Percentiles rank a stretch among this genome's conserved stretches.
Evolutionary conservation across 1,140 invertebrate species (phyloP).

Genomic region (Heliconius melpomene): DNA sequence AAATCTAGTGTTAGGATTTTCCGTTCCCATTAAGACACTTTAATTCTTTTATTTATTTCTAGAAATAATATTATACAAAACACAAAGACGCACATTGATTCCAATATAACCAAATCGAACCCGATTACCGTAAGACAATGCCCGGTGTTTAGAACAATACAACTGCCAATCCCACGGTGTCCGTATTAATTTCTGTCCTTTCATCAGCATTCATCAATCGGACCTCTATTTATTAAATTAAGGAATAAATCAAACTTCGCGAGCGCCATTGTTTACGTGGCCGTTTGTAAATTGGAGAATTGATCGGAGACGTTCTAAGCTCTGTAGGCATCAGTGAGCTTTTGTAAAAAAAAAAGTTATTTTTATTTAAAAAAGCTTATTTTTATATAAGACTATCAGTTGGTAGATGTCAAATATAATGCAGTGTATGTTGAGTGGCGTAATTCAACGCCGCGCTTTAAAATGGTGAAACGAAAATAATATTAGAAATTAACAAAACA

Average conservation of each 20-base stretch:
- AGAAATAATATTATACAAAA: background rate
- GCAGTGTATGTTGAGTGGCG: too few relatives aligned
- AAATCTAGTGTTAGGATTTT: too few relatives aligned
- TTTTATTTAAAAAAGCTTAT: too few relatives aligned
- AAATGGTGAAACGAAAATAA: background rate
- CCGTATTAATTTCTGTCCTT: constrained; percentile 54
- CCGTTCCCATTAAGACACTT: too few relatives aligned
- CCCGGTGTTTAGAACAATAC: constrained; percentile 43
- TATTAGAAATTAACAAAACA: background rate
- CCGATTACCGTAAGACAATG: constrained; percentile 48
- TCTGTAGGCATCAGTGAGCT: constrained; percentile 1
- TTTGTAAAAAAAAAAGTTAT: background rate
- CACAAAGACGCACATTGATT: constrained; percentile 1
- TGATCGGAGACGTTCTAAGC: constrained; percentile 1
- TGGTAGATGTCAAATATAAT: background rate
- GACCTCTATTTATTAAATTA: constrained; percentile 51
- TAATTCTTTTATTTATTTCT: too few relatives aligned
- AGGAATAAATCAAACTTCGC: constrained; percentile 45
- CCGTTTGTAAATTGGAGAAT: constrained; percentile 13
- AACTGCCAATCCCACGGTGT: constrained; percentile 41
- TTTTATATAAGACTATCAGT: too few relatives aligned
- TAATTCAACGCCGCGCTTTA: too few relatives aligned
- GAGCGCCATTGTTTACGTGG: constrained; percentile 34
- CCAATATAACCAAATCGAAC: constrained; percentile 44
- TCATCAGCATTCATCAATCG: constrained; percentile 50